Evolutionary conservation across 2,113 vertebrate species (phyloP).

Genomic region (Heterochromis multidens): DNA sequence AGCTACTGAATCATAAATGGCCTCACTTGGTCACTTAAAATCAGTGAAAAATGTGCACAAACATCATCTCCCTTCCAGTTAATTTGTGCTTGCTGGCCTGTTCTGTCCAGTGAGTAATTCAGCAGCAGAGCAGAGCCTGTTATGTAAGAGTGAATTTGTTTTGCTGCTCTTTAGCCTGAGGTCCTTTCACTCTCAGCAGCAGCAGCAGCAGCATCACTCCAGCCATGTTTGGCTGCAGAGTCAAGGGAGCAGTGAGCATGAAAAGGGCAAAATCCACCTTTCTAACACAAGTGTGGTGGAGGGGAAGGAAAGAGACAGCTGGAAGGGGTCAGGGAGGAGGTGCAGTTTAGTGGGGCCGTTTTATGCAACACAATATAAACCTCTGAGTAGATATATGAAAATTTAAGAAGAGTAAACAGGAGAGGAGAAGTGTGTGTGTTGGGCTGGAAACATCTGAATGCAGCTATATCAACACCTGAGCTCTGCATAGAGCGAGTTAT

Average conservation of each 20-base stretch:
- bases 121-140: slow-evolving; percentile 25
- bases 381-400: background rate
- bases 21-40: background rate
- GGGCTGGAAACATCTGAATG: slow-evolving; percentile 4
- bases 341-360: background rate
- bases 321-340: background rate
- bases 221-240: slow-evolving; percentile 35
- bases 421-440: background rate
- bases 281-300: background rate
- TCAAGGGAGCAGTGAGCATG: slow-evolving; percentile 29
- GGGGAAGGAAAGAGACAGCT: background rate
- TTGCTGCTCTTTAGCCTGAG: slow-evolving; percentile 55
- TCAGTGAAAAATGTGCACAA: background rate
- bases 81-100: background rate
- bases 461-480: slow-evolving; percentile 27
- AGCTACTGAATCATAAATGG: background rate
- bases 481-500: background rate
- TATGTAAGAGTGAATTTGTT: slow-evolving; percentile 66
- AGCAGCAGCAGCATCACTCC: slow-evolving; percentile 2
- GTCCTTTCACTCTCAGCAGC: slow-evolving; percentile 39
- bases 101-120: slow-evolving; percentile 27
- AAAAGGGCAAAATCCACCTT: slow-evolving; percentile 53
- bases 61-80: background rate
- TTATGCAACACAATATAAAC: slow-evolving; percentile 4
- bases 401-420: background rate